Base-by-base conservation (phyloP, 2,797 vertebrate species). In the Arnoldichthys spilopterus region DNA sequence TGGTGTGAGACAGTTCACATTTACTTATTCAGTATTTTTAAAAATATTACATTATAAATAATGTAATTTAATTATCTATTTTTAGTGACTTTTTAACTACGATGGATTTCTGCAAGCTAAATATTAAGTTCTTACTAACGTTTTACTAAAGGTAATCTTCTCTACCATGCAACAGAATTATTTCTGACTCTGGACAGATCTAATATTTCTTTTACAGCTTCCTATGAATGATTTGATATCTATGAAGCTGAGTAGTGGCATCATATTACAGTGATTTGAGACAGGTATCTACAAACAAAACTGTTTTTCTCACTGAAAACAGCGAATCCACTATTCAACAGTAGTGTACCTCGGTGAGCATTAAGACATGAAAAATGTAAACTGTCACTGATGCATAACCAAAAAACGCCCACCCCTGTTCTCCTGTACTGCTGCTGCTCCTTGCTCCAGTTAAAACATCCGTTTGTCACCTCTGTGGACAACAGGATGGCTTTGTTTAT, bases 401-500 rank as follows among this genome's bases (percentile, higher is more conserved):
- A 80, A 51, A 78, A 71, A 67, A 13, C 58, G 13, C 71, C 70
- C 32, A 34, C 54, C 34, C 26, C 69, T 59, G 54, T 80, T 77
- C 53, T 77, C 76, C 74, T 75, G 58, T 54, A 53, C 56, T 64
- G 75, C 45, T 66, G 76, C 78, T 66, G 49, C 78, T 81, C 71
- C 69, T 74, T 82, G 73, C 53, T 86, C 81, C 80, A 78, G 76
- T 86, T 83, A 85, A 86, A 86, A 86, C 83, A 86, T 86, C 82
- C 80, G 82, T 87, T 84, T 89, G 84, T 86, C 85, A 89, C 86
- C 85, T 87, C 68, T 34, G 59, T 69, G 79, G 86, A 86, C 86
- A 89, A 89, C 87, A 87, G 86, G 86, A 87, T 85, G 80, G 66
- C 80, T 78, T 84, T 87, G 85, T 87, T 89, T 86, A 79, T 80